Percentiles rank a stretch among this genome's conserved stretches.
phyloP scores from a whole-genome alignment of 1,140 invertebrate genomes.

The Lithobius niger region DNA sequence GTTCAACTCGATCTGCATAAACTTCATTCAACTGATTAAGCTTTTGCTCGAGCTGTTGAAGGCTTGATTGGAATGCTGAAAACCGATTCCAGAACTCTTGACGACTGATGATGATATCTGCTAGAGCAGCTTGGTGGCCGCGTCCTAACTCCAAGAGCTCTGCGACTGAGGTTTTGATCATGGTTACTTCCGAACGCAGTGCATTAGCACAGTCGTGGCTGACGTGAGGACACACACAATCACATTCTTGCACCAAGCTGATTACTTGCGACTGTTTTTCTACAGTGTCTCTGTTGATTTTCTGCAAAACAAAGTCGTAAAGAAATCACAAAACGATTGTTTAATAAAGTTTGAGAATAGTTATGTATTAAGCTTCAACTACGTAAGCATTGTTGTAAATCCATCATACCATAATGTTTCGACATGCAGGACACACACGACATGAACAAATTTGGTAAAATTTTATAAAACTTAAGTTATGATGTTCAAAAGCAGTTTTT shows the following conservation, averaged over 20 bases:
- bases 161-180: conserved; percentile 54
- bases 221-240: conserved; percentile 57
- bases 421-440: no score
- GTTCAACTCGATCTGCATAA: conserved; percentile 59
- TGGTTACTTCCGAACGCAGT: conserved; percentile 52
- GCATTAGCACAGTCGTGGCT: conserved; percentile 55
- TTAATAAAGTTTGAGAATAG: no score
- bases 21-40: conserved; percentile 65
- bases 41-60: conserved; percentile 56
- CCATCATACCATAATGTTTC: no score
- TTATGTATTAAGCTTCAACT: no score
- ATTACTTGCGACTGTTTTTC: conserved; percentile 67
- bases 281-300: conserved; percentile 62
- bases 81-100: conserved; percentile 75
- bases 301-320: conserved; percentile 28
- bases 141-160: conserved; percentile 55
- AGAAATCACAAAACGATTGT: conserved; percentile 4
- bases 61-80: conserved; percentile 67
- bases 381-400: no score
- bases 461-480: no score
- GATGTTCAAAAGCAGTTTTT: no score
- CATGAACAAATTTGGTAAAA: no score
- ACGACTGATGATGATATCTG: conserved; percentile 55
- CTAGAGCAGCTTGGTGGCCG: conserved; percentile 57
- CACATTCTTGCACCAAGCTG: conserved; percentile 57